phyloP scores from a whole-genome alignment of 2,888 invertebrate species.

The Drosophila subsilvestris region DNA sequence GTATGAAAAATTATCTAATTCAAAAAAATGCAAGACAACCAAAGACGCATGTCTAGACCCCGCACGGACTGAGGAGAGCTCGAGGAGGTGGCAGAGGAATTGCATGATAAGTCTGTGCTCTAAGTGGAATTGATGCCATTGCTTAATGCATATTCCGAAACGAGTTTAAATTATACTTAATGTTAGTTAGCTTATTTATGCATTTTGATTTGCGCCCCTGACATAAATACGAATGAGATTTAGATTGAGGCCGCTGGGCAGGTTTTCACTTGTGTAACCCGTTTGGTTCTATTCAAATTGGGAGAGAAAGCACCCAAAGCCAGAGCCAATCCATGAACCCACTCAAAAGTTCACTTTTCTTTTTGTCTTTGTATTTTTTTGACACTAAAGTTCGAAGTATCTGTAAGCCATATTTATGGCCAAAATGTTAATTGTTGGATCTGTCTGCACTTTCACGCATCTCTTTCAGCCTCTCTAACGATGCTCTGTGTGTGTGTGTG shows the following conservation, averaged over 20 bases:
- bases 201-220: conserved; percentile 66
- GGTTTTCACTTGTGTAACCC: conserved; percentile 59
- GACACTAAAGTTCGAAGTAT: conserved; percentile 56
- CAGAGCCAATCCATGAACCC: conserved; percentile 4
- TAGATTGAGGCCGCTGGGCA: conserved; percentile 26
- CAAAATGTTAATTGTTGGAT: conserved; percentile 67
- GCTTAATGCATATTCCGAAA: conserved; percentile 45
- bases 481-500: conserved; percentile 54
- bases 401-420: conserved; percentile 60
- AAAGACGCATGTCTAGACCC: conserved; percentile 30
- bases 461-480: conserved; percentile 8
- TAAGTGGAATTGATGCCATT: conserved; percentile 48
- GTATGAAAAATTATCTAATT: conserved; percentile 63
- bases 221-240: conserved; percentile 61
- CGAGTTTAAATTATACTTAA: conserved; percentile 47
- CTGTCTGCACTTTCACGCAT: conserved; percentile 67
- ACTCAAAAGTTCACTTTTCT: conserved; percentile 57
- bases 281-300: conserved; percentile 23
- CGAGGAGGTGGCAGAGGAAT: conserved; percentile 23
- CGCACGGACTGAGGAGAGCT: neutral
- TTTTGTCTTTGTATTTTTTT: conserved; percentile 26
- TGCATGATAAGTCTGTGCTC: conserved; percentile 29
- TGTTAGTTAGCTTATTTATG: conserved; percentile 18
- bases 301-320: conserved; percentile 33
- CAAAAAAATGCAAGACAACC: conserved; percentile 27